Base-by-base conservation (phyloP, 2,113 vertebrate species). In the Heterotis niloticus region DNA sequence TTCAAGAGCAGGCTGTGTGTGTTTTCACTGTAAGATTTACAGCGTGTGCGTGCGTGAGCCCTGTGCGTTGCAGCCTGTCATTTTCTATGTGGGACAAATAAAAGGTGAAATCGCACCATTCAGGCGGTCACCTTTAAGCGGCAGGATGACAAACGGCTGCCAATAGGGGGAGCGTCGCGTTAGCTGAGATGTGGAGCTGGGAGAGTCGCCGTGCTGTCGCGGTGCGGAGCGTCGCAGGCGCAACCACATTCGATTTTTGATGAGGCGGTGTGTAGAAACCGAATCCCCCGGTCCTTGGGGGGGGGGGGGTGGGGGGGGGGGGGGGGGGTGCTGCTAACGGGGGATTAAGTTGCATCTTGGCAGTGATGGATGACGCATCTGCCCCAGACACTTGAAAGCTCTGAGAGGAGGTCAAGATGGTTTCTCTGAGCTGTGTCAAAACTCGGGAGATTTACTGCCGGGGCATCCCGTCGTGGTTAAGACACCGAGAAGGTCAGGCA, bases 301-400 rank as follows among this genome's bases (percentile, higher is more conserved):
- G 71, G 34, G 79, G 26, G 34, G 57, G 81, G 85, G 88, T 84
- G 84, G 83, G 86, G 84, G 87, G 85, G 85, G 86, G 28, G 69
- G 64, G 60, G 79, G 18, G 23, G 71, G 34, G 79, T 18, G 34
- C 34, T 44, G 34, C 34, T 44, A 7, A 44, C 34, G 34, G 88
- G 86, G 85, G 87, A 87, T 88, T 88, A 86, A 84, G 81, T 71
- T 60, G 75, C 82, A 85, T 87, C 88, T 83, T 86, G 62, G 87
- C 86, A 90, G 85, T 92, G 92, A 93, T 91, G 79, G 90, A 92
- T 90, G 89, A 85, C 81, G 79, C 88, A 88, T 91, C 86, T 90
- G 88, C 87, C 87, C 82, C 82, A 72, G 83, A 82, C 89, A 88
- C 85, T 88, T 89, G 86, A 91, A 87, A 90, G 87, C 86, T 82